Evolutionary conservation across 2,888 invertebrate species (phyloP), one percentile per base, ranked within the genome.

Genomic region (Hyles lineata): DNA sequence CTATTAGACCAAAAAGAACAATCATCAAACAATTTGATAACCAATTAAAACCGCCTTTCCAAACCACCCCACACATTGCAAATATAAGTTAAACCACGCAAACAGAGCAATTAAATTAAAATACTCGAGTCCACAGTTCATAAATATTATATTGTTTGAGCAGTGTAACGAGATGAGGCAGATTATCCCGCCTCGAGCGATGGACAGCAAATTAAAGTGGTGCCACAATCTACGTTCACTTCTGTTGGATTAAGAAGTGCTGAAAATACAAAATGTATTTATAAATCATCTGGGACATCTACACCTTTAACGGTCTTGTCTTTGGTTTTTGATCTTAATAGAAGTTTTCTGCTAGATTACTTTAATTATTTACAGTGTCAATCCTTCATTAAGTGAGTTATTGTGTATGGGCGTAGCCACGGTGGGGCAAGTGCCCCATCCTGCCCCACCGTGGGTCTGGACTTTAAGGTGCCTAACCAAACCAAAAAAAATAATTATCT

Each of bases 131-230:
- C 6, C n/a, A 15, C n/a, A 15, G 5, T 62, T 62, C 32, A 43
- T 74, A 74, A 74, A 71, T 73, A 74, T 71, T 73, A 71, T 73
- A 73, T 72, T 77, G 61, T 73, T 72, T 70, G 70, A 59, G 21
- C 23, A 67, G 43, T 23, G 55, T 71, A 70, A 70, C 67, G 74
- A 76, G 74, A 76, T 74, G 71, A 62, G 59, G 70, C n/a, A 76
- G 80, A 82, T 82, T 58, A 82, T 79, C 80, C 75, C 8, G 73
- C 82, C 77, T 25, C 70, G 25, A 78, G 81, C 80, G 29, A 21
- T 70, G 75, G 75, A 21, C 70, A 9, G 75, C 71, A 81, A 82
- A 81, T 85, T 83, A 84, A 80, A 82, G 78, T 77, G 74, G 74
- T 59, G 72, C 35, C 35, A 50, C 62, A n/a, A 9, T 32, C 62